A percentile compares a stretch with the other conserved stretches of the same genome.
Evolutionary conservation across 2,888 invertebrate genomes (phyloP).

Genomic region (Chamaedrilus cognettii): DNA sequence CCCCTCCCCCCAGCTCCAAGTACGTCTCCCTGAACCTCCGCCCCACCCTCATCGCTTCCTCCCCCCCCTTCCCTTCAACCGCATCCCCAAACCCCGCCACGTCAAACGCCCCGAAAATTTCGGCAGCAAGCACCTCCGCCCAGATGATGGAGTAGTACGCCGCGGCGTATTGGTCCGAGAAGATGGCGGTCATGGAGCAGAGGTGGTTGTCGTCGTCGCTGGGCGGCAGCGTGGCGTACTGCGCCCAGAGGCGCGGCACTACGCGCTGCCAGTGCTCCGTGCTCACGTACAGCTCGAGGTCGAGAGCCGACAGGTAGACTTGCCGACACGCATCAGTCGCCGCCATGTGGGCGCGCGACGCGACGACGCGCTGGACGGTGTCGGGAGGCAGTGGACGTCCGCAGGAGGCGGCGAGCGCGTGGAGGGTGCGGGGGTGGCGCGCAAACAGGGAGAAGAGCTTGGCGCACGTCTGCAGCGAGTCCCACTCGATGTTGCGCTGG

Average conservation of each 20-base stretch:
- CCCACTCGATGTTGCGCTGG: conserved; percentile 88
- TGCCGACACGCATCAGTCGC: conserved; percentile 79
- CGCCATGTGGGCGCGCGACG: conserved; percentile 72
- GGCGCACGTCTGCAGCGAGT: conserved; percentile 70
- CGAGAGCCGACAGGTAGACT: conserved; percentile 79
- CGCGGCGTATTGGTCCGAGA: conserved; percentile 81
- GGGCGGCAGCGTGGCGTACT: conserved; percentile 73
- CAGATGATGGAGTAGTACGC: conserved; percentile 83
- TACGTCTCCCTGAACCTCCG: conserved; percentile 73
- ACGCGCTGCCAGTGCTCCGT: conserved; percentile 82
- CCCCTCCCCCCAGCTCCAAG: conserved; percentile 79
- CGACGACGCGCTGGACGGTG: neutral
- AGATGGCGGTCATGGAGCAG: conserved; percentile 81
- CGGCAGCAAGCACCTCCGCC: conserved; percentile 87
- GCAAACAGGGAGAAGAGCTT: conserved; percentile 52
- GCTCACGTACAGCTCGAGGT: conserved; percentile 78
- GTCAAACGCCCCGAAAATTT: conserved; percentile 82
- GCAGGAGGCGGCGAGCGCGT: conserved; percentile 67
- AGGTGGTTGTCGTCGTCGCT: conserved; percentile 82
- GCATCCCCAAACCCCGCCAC: conserved; percentile 64
- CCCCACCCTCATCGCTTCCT: conserved; percentile 50
- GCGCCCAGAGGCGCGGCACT: conserved; percentile 76
- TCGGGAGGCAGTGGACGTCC: neutral
- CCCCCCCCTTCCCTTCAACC: conserved; percentile 45
- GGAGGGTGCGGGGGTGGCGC: conserved; percentile 62